Base-by-base conservation (phyloP, 2,888 invertebrate genomes). In the Dyspetes luteomarginatus region DNA sequence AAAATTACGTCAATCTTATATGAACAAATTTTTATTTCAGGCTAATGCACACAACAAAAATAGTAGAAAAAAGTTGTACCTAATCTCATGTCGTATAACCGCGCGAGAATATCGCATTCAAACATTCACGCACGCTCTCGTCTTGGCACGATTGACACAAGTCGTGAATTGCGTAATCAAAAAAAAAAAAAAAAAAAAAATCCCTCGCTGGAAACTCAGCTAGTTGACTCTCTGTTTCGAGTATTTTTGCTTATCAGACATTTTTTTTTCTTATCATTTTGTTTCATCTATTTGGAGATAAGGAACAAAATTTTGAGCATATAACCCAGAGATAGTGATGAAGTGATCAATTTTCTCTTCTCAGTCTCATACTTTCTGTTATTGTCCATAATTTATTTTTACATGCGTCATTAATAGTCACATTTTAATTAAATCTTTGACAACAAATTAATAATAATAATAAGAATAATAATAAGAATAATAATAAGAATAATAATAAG, bases 201-300 rank as follows among this genome's bases (percentile, higher is more conserved):
- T 19, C 15, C 15, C 28, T n/a, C 50, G n/a, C n/a, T n/a, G n/a
- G n/a, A n/a, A n/a, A n/a, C n/a, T n/a, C n/a, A n/a, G n/a, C n/a
- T n/a, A n/a, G n/a, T n/a, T n/a, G n/a, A n/a, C 30, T 48, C 19
- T 17, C 7, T 17, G n/a, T 5, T 19, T 9, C 55, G 26, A 24
- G 19, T 43, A 41, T 55, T 52, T 50, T 65, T 56, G 65, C 55
- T 55, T 55, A 65, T 30, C 15, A 26, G n/a, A 56, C 15, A n/a
- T 24, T 41, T 48, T 36, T 15, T 48, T 24, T 22, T 50, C 30
- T 50, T 50, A 43, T 64, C 55, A 55, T 19, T 3, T 22, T 43
- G 65, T 58, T 67, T 67, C 74, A 48, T 30, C 24, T 74, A 17
- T 58, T 74, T 65, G 5, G 74, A 24, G 65, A 28, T 56, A 74